phyloP scores from a whole-genome alignment of 2,888 invertebrate species.

The Entomobrya multifasciata region DNA sequence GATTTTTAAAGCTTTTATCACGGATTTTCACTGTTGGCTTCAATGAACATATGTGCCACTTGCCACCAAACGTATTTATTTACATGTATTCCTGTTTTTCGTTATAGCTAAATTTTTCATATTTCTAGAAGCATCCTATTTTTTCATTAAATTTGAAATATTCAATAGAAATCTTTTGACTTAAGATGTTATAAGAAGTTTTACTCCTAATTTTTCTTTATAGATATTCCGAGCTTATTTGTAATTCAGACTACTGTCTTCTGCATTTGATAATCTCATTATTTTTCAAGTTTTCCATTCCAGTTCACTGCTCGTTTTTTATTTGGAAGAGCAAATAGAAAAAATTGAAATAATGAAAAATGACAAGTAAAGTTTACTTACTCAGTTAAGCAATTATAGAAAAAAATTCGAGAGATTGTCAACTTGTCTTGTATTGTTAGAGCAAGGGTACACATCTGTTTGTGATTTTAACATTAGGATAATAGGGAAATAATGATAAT shows the following conservation, averaged over 20 bases:
- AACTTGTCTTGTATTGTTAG: slow-evolving; percentile 21
- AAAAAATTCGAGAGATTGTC: slow-evolving; percentile 42
- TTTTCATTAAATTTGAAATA: too few species aligned
- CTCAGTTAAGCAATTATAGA: slow-evolving; percentile 62
- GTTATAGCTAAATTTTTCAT: too few species aligned
- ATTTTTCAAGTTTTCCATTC: slow-evolving; percentile 37
- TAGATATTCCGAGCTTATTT: not conserved
- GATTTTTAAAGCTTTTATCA: too few species aligned
- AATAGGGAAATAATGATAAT: too few species aligned
- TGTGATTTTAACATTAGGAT: slow-evolving; percentile 19
- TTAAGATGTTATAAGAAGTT: not conserved
- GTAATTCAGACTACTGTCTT: slow-evolving; percentile 29
- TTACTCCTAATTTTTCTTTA: not conserved
- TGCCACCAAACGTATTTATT: too few species aligned
- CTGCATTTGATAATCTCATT: slow-evolving; percentile 66
- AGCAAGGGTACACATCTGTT: slow-evolving; percentile 42
- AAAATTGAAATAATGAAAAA: slow-evolving; percentile 5
- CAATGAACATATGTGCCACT: too few species aligned
- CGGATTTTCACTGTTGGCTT: too few species aligned
- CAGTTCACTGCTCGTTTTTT: too few species aligned
- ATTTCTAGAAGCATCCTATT: too few species aligned
- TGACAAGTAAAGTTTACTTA: slow-evolving; percentile 27
- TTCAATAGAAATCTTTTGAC: too few species aligned
- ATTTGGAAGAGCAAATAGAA: not conserved
- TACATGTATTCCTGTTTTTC: too few species aligned